Evolutionary conservation across 2,113 vertebrate genomes (phyloP).

Genomic region (Syrmaticus mikado): DNA sequence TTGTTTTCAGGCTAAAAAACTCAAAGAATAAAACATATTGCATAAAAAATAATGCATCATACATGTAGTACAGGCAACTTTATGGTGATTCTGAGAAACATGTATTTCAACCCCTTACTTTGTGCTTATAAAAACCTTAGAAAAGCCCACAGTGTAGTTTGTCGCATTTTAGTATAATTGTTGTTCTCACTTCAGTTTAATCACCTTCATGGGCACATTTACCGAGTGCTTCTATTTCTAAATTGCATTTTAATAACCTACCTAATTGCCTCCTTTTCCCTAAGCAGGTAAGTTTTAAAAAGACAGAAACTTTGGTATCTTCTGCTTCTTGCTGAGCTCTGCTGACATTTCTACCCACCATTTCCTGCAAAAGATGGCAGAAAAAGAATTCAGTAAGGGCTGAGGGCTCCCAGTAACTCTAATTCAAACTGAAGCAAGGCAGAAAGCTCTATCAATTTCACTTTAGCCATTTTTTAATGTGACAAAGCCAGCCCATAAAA

Average conservation of each 20-base stretch:
- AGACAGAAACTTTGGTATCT: slow-evolving; percentile 25
- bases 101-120: slow-evolving; percentile 13
- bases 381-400: not conserved
- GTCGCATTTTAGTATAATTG: slow-evolving; percentile 55
- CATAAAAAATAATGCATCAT: not conserved
- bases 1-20: not conserved
- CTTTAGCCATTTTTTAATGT: not conserved
- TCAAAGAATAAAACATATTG: not conserved
- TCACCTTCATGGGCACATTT: slow-evolving; percentile 51
- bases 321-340: not conserved
- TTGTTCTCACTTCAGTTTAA: slow-evolving; percentile 68
- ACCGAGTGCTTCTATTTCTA: slow-evolving; percentile 56
- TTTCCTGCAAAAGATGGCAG: not conserved
- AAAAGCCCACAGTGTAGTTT: slow-evolving; percentile 36
- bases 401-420: not conserved
- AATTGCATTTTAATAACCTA: slow-evolving; percentile 69
- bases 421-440: slow-evolving; percentile 1
- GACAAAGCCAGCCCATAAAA: not conserved
- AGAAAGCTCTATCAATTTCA: slow-evolving; percentile 2
- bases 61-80: not conserved
- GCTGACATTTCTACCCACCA: not conserved
- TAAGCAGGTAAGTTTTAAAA: slow-evolving; percentile 52
- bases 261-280: slow-evolving; percentile 56
- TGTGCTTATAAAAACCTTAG: not conserved
- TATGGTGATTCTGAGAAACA: not conserved